A percentile compares a stretch with the other conserved stretches of the same genome.
Conservation (phyloP, 1,140 invertebrate species). For the Microplitis mediator region DNA sequence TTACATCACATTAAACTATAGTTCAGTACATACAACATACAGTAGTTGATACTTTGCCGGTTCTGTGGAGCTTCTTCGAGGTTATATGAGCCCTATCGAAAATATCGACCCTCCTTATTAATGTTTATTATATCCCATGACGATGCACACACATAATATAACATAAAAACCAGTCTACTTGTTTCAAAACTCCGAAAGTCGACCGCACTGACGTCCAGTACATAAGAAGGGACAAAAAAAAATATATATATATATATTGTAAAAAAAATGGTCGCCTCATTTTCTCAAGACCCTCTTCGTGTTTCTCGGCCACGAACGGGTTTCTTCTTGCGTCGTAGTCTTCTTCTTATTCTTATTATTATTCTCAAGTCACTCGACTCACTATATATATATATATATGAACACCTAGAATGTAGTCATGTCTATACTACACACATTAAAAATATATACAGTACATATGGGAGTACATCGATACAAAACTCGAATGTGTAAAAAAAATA, state of each 20-base stretch:
- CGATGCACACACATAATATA: conserved; percentile 12
- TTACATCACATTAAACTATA: not conserved
- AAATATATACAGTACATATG: too few relatives aligned
- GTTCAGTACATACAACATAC: too few relatives aligned
- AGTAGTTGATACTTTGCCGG: too few relatives aligned
- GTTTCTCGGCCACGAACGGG: conserved; percentile 27
- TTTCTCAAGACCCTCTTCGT: conserved; percentile 29
- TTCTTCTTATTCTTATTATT: conserved; percentile 13
- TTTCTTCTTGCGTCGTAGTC: conserved; percentile 7
- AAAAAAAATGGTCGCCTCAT: conserved; percentile 25
- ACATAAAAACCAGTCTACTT: conserved; percentile 21
- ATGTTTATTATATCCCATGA: conserved; percentile 13
- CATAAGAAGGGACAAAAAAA: conserved; percentile 9
- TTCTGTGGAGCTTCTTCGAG: too few relatives aligned
- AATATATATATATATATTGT: not conserved
- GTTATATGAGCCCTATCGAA: not conserved
- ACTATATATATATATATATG: too few relatives aligned
- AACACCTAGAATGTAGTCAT: not conserved
- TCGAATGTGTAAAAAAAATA: too few relatives aligned
- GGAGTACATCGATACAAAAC: too few relatives aligned
- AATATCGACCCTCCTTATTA: conserved; percentile 12
- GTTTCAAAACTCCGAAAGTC: conserved; percentile 25
- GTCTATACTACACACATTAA: not conserved
- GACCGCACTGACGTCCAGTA: conserved; percentile 14
- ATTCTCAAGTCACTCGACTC: not conserved